Evolutionary conservation across 1,140 invertebrate species (phyloP), one percentile per base, ranked within the genome.

Genomic region (Reticulitermes speratus): DNA sequence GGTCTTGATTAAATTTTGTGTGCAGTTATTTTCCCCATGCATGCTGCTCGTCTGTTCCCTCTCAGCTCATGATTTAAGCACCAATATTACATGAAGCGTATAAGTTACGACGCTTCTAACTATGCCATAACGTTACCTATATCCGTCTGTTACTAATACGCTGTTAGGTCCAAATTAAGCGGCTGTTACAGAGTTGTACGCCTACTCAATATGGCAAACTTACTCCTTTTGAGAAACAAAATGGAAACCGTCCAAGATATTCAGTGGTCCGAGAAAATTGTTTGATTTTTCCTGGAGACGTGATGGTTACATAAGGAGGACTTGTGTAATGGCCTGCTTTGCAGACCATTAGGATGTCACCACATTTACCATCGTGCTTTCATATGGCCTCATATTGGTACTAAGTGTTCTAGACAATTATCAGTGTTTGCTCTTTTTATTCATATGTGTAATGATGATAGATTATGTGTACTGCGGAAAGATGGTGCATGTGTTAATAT

Each of bases 341-440:
- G 2, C 14, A 30, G 65, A 75, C 9, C 65, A 30, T 75, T 65
- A 65, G 59, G 59, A 65, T 65, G 59, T 65, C 16, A 65, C 59
- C 16, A 65, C 8, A 30, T 30, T n/a, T 30, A 75, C 0, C 14
- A 75, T 25, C 9, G n/a, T 7, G 65, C n/a, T 75, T 75, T 75
- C 65, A 30, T 30, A 9, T 75, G n/a, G 30, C 65, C 65, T 75
- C 65, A 30, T 75, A 75, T 25, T 30, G 0, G 65, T 75, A 55
- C n/a, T n/a, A 30, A 75, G 65, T 75, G 65, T 30, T 75, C 0
- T 30, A 75, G n/a, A 30, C 25, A 30, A 30, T 11, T 75, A 75
- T 75, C n/a, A 75, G n/a, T 75, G 65, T 75, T 75, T 75, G 65
- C 65, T 3, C 65, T 75, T 75, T 75, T 75, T 14, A 75, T 75